Evolutionary conservation across 1,140 invertebrate genomes (phyloP).

Genomic region (Brachionus calyciflorus): DNA sequence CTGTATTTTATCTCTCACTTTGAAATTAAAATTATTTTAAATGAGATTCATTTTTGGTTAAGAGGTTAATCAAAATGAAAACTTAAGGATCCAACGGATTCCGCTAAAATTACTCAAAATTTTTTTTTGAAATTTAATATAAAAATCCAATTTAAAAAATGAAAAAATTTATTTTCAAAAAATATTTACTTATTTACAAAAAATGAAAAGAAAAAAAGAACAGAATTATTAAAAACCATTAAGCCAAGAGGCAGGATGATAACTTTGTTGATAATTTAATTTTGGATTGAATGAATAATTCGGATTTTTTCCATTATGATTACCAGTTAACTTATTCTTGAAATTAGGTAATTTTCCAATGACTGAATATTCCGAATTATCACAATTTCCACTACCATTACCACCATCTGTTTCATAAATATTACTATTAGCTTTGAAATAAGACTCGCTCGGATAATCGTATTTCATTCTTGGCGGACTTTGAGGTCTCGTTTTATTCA

Average conservation of each 20-base stretch:
- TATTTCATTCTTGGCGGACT: not conserved
- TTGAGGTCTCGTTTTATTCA: not conserved
- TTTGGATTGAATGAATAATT: not conserved
- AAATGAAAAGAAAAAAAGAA: not conserved
- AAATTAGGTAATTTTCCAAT: conserved; percentile 1
- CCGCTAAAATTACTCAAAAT: too few species aligned
- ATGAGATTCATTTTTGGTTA: too few species aligned
- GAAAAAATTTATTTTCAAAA: too few species aligned
- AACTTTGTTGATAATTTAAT: conserved; percentile 3
- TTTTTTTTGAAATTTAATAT: too few species aligned
- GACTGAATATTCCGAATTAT: conserved; percentile 27
- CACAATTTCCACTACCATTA: not conserved
- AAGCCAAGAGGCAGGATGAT: conserved; percentile 7
- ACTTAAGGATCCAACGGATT: too few species aligned
- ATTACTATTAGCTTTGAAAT: not conserved
- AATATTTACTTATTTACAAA: too few species aligned
- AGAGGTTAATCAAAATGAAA: too few species aligned
- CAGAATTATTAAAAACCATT: conserved; percentile 13
- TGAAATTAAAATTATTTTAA: too few species aligned
- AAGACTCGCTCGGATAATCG: not conserved
- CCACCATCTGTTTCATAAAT: not conserved
- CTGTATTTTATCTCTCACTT: too few species aligned
- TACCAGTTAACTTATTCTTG: not conserved
- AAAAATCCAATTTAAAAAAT: too few species aligned
- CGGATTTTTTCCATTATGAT: not conserved